Conservation (phyloP, 2,797 vertebrate species). For the Falco cherrug region DNA sequence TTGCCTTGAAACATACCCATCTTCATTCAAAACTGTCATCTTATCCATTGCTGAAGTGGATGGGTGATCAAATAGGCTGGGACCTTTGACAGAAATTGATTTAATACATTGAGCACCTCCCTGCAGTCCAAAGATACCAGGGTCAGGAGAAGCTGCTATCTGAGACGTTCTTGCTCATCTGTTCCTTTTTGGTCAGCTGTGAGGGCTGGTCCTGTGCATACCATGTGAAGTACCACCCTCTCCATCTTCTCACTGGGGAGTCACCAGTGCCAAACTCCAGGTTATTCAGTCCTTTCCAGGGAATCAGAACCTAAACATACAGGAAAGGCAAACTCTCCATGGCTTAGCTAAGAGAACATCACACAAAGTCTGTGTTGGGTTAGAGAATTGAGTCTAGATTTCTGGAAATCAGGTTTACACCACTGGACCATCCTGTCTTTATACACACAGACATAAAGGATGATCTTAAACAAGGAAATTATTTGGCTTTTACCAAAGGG, state of each 20-base stretch:
- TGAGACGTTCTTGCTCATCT: background rate
- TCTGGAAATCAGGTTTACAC: background rate
- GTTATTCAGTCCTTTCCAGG: background rate
- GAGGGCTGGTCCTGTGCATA: background rate
- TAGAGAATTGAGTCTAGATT: background rate
- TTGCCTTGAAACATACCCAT: background rate
- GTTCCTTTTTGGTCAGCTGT: background rate
- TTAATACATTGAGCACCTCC: background rate
- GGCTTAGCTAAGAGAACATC: background rate
- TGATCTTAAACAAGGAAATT: background rate
- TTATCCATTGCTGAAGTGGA: background rate
- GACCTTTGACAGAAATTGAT: background rate
- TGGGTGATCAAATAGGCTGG: background rate
- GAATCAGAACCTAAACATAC: fast-evolving
- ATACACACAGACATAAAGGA: fast-evolving
- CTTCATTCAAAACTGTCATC: background rate
- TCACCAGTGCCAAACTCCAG: background rate
- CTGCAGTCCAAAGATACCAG: background rate
- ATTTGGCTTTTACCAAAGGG: background rate
- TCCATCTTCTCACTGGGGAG: background rate
- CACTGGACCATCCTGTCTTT: background rate
- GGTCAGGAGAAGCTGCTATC: background rate
- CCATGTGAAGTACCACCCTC: background rate
- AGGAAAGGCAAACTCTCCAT: background rate
- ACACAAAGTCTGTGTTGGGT: background rate